Evolutionary conservation across 2,888 invertebrate species (phyloP).

Genomic region (Polydrusus cervinus): DNA sequence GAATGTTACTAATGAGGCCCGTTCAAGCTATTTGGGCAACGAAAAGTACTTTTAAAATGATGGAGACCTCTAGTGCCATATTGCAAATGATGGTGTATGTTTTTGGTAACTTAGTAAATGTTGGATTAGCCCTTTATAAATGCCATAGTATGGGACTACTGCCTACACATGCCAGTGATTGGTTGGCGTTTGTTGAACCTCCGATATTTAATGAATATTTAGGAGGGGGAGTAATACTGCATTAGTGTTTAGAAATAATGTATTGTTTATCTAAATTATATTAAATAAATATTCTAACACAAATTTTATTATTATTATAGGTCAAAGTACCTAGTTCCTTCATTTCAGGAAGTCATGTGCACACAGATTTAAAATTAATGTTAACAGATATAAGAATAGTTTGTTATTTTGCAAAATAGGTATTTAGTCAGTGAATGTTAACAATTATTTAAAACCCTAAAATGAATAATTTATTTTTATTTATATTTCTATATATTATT

Average conservation of each 20-base stretch:
- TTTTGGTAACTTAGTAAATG: slow-evolving; percentile 93
- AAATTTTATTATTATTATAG: too few relatives aligned
- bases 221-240: slow-evolving; percentile 85
- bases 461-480: too few relatives aligned
- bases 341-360: too few relatives aligned
- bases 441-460: too few relatives aligned
- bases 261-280: background rate
- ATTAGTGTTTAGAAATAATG: slow-evolving; percentile 65
- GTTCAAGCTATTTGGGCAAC: slow-evolving; percentile 95
- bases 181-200: slow-evolving; percentile 97
- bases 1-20: slow-evolving; percentile 97
- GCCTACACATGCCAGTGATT: slow-evolving; percentile 98
- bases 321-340: too few relatives aligned
- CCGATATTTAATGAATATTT: slow-evolving; percentile 89
- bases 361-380: too few relatives aligned
- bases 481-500: too few relatives aligned
- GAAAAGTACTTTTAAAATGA: slow-evolving; percentile 92
- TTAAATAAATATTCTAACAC: background rate
- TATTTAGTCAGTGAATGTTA: too few relatives aligned
- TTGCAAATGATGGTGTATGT: slow-evolving; percentile 95
- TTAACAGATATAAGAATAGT: too few relatives aligned
- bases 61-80: slow-evolving; percentile 91
- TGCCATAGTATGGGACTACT: slow-evolving; percentile 98
- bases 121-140: slow-evolving; percentile 94
- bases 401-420: too few relatives aligned